A percentile compares a stretch with the other conserved stretches of the same genome.
These are phyloP conservation scores for Morone saxatilis DNA, from an alignment of 2,113 vertebrate genomes.

Conservation along the genomic window DNA sequence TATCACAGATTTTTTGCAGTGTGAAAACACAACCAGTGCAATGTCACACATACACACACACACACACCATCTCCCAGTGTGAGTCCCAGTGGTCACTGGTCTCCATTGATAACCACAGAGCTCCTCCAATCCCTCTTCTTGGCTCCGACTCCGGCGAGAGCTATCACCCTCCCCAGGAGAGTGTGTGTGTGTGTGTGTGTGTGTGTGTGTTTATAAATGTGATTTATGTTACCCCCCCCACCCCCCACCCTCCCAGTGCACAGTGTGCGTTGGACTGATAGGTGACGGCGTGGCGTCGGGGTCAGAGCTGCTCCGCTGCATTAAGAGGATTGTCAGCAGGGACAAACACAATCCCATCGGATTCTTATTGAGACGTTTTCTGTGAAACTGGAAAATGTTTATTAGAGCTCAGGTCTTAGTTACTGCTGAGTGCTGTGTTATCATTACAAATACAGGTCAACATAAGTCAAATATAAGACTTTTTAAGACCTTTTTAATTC, in stretches of 20 bases:
- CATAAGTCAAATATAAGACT: not conserved
- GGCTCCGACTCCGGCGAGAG: constrained; percentile 52
- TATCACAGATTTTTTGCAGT: no score
- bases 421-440: not conserved
- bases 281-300: constrained; percentile 32
- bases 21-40: no score
- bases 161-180: constrained; percentile 31
- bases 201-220: not conserved
- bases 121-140: constrained; percentile 71
- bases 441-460: not conserved
- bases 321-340: constrained; percentile 56
- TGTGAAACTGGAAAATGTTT: not conserved
- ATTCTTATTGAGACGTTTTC: constrained; percentile 7
- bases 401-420: not conserved
- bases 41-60: constrained; percentile 18
- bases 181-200: constrained; percentile 5
- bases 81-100: constrained; percentile 75
- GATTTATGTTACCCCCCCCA: not conserved
- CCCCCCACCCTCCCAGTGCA: constrained; percentile 33
- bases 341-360: not conserved
- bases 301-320: constrained; percentile 50
- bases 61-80: constrained; percentile 29
- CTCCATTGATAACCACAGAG: constrained; percentile 74
- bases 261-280: constrained; percentile 65
- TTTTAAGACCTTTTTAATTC: not conserved